These are phyloP conservation scores for Brachionus asplanchnoidis DNA, from an alignment of 1,140 invertebrate genomes.

Conservation along the genomic window DNA sequence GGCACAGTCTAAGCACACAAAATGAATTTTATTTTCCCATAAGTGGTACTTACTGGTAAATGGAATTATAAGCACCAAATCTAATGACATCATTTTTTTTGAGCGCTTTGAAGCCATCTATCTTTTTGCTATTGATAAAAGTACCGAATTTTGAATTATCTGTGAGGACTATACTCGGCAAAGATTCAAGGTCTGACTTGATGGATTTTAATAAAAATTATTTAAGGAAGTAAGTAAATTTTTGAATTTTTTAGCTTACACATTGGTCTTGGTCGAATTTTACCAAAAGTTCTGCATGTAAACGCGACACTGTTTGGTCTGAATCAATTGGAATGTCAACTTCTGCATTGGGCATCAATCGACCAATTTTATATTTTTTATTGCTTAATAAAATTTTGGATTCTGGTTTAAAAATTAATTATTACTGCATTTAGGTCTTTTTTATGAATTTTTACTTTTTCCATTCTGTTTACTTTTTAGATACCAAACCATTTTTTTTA, in stretches of 20 bases:
- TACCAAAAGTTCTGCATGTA: conserved; percentile 22
- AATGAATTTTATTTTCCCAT: neutral
- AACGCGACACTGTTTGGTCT: conserved; percentile 24
- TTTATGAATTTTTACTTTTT: neutral
- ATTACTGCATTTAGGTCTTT: neutral
- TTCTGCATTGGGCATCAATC: neutral
- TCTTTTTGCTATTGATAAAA: conserved; percentile 48
- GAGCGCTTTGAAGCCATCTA: conserved; percentile 47
- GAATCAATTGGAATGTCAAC: conserved; percentile 18
- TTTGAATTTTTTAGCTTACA: neutral
- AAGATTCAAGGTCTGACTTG: neutral
- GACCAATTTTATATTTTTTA: conserved; percentile 37
- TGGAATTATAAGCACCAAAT: conserved; percentile 55
- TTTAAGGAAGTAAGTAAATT: neutral
- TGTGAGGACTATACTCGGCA: conserved; percentile 50
- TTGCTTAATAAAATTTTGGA: neutral
- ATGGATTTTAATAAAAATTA: neutral
- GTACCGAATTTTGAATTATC: conserved; percentile 59
- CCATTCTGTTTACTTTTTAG: neutral
- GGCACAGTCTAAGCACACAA: conserved; percentile 40
- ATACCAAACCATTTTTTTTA: conserved; percentile 23
- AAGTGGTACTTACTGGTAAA: conserved; percentile 49
- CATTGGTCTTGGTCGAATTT: conserved; percentile 6
- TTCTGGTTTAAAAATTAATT: neutral
- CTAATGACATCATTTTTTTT: conserved; percentile 51